Evolutionary conservation across 2,888 invertebrate genomes (phyloP).

Genomic region (Caenorhabditis becei): DNA sequence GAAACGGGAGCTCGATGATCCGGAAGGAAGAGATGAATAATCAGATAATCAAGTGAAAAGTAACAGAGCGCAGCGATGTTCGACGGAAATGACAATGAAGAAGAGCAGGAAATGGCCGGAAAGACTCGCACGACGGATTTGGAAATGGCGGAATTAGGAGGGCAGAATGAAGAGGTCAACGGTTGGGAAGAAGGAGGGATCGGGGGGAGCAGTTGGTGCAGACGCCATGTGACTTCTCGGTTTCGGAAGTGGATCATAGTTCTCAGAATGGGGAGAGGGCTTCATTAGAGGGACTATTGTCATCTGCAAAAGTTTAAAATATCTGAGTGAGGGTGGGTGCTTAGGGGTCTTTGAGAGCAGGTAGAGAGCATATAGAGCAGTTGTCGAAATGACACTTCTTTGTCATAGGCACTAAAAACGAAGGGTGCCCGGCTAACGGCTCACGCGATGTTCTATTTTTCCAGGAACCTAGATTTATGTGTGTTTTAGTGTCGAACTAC

Average conservation of each 20-base stretch:
- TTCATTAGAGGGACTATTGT: slow-evolving; percentile 3
- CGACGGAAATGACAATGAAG: slow-evolving; percentile 4
- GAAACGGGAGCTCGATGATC: neutral
- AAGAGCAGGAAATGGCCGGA: neutral
- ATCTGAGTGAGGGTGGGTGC: neutral
- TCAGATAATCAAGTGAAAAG: slow-evolving; percentile 25
- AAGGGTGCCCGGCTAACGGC: neutral
- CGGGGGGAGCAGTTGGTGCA: slow-evolving; percentile 28
- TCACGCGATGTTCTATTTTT: neutral
- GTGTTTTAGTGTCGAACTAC: too few relatives aligned
- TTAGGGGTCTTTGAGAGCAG: neutral
- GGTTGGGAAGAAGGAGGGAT: slow-evolving; percentile 6
- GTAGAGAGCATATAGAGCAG: neutral
- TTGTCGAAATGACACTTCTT: neutral
- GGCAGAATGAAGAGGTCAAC: slow-evolving; percentile 34
- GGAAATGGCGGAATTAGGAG: slow-evolving; percentile 42
- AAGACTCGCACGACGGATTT: slow-evolving; percentile 48
- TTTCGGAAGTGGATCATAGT: slow-evolving; percentile 23
- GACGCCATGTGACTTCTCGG: slow-evolving; percentile 46
- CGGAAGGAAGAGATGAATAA: slow-evolving; percentile 31
- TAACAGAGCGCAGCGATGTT: neutral
- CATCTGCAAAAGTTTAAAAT: neutral
- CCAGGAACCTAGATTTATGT: neutral
- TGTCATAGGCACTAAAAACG: neutral
- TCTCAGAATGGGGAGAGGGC: neutral